Evolutionary conservation across 2,113 vertebrate species (phyloP), one percentile per base, ranked within the genome.

Genomic region (Periophthalmodon schlosseri): DNA sequence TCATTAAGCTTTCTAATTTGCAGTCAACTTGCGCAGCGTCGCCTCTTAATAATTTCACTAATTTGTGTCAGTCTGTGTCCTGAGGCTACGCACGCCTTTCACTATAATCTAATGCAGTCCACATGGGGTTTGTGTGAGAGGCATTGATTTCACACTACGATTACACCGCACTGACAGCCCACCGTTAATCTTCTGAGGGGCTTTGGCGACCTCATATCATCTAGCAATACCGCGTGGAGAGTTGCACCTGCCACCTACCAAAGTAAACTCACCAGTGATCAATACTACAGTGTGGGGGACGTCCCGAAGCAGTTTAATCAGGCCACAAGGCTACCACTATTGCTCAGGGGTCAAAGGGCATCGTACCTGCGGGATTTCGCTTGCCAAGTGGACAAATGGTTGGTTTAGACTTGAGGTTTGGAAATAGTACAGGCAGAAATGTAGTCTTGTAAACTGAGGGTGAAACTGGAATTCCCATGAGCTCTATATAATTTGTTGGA

Each of bases 241-340:
- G 87, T 88, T 87, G 84, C 77, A 85, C 50, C 92, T 92, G 91
- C 93, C 85, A 82, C 88, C 91, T 77, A 44, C 10, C 58, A 68
- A 78, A 76, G 47, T 66, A 69, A 85, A 91, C 91, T 92, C 89
- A 86, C 92, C 81, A 87, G 92, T 84, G 91, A 92, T 95, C 91
- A 80, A 94, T 95, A 88, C 50, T 77, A 33, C 54, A 82, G 83
- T 81, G 86, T 83, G 57, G 0, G 10, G 56, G 73, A 63, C 64
- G 47, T 60, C 16, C 14, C 3, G n/a, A 44, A 70, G 16, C 33
- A 5, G 4, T 69, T n/a, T 67, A 47, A 78, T 74, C 72, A 81
- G 60, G 28, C 49, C 70, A 0, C 46, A 52, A n/a, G 74, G 69
- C 28, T 4, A 1, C 49, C 28, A 34, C 63, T 46, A 28, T 14